Conservation (phyloP, 2,888 invertebrate species). For the Hemistola chrysoprasaria region DNA sequence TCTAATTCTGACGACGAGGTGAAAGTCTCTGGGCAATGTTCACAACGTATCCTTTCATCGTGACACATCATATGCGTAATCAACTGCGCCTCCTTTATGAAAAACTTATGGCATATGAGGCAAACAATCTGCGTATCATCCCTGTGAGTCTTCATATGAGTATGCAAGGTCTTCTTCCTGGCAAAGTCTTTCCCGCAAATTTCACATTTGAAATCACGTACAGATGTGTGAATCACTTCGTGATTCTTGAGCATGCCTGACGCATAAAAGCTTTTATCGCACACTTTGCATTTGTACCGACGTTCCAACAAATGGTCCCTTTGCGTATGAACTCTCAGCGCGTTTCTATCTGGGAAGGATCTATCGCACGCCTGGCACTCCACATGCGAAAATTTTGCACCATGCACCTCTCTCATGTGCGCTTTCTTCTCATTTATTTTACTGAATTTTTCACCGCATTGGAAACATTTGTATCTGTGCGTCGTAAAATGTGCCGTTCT, state of each 20-base stretch:
- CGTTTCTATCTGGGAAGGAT: constrained; percentile 30
- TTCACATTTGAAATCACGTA: constrained; percentile 35
- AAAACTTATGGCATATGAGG: constrained; percentile 7
- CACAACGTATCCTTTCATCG: not conserved
- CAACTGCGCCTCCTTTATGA: constrained; percentile 1
- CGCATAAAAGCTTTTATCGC: constrained; percentile 40
- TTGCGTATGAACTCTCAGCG: constrained; percentile 38
- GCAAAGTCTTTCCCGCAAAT: constrained; percentile 37
- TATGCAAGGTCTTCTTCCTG: constrained; percentile 31
- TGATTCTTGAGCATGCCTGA: constrained; percentile 38
- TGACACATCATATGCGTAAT: constrained; percentile 5
- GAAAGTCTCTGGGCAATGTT: constrained; percentile 1
- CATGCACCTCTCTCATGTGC: constrained; percentile 20
- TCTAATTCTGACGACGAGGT: not conserved
- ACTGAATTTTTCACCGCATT: constrained; percentile 43
- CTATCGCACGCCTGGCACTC: constrained; percentile 46
- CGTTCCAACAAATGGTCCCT: constrained; percentile 52
- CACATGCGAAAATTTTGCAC: constrained; percentile 18
- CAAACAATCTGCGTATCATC: constrained; percentile 36
- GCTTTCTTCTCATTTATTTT: constrained; percentile 31
- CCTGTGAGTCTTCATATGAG: constrained; percentile 34
- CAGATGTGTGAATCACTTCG: constrained; percentile 39
- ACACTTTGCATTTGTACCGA: constrained; percentile 36
- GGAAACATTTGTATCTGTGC: constrained; percentile 48
- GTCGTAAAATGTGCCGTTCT: constrained; percentile 52